Evolutionary conservation across 2,797 vertebrate species (phyloP), one percentile per base, ranked within the genome.

Genomic region (Macropus fuliginosus): DNA sequence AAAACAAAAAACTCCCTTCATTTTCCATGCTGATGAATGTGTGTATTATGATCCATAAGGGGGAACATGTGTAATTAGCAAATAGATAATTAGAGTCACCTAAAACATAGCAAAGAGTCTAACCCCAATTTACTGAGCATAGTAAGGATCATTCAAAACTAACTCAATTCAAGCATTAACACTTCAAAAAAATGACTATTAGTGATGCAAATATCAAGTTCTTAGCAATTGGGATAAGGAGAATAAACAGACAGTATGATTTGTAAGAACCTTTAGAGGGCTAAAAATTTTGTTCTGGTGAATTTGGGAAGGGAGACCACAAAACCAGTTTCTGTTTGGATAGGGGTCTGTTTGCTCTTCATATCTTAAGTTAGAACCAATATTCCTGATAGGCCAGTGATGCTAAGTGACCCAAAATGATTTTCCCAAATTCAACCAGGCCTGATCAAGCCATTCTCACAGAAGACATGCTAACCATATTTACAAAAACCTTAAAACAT

Each of bases 251-350:
- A 40, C n/a, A 3, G 52, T 8, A n/a, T 16, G 94, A 90, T 18
- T 94, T 92, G 40, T 93, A 92, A 95, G 90, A 90, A 24, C 21
- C 52, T 87, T 74, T 95, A 91, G 28, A 55, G 16, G 87, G 66
- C 57, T 55, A 87, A 50, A 95, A 91, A 29, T 46, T 94, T 98
- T 94, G 95, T 96, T 98, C 94, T 81, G 96, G 81, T 10, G 54
- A 52, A 21, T 93, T 91, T 91, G 81, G 40, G 74, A 95, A 95
- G 56, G 28, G 91, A 93, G 89, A 34, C 66, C 54, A 87, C 46
- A 34, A 8, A 66, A 46, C 34, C 94, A 55, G 31, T 91, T 93
- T 54, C 50, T 59, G 56, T 46, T 56, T 93, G 94, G 55, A 4
- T 28, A 31, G 27, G 81, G 34, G 1, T 55, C 62, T 54, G 3